Percentiles rank a stretch among this genome's conserved stretches.
phyloP scores from a whole-genome alignment of 1,140 invertebrate genomes.

The Aphelenchoides fujianensis region DNA sequence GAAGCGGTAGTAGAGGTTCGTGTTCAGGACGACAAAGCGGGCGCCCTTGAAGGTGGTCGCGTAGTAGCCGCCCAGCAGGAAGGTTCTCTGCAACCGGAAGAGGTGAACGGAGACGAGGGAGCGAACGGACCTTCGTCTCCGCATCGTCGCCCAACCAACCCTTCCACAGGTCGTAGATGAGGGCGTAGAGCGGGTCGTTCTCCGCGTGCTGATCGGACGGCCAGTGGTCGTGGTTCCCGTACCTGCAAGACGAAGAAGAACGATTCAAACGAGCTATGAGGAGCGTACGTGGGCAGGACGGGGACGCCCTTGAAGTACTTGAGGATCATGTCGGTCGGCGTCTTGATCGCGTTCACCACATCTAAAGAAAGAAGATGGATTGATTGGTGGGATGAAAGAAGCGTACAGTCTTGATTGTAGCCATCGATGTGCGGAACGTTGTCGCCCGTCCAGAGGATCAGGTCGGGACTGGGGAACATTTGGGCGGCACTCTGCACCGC shows the following conservation, averaged over 20 bases:
- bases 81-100: constrained; percentile 47
- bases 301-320: constrained; percentile 32
- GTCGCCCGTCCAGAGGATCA: constrained; percentile 59
- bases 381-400: neutral
- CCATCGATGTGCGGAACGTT: constrained; percentile 54
- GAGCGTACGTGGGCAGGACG: constrained; percentile 53
- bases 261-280: too few relatives aligned
- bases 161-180: constrained; percentile 49
- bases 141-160: constrained; percentile 46
- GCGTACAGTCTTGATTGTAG: constrained; percentile 43
- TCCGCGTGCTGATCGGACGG: constrained; percentile 53
- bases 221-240: constrained; percentile 56
- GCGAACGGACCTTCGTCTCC: constrained; percentile 27
- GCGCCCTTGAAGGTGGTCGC: constrained; percentile 26
- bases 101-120: neutral
- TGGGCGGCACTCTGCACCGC: constrained; percentile 36
- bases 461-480: constrained; percentile 44
- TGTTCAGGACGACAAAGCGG: constrained; percentile 52
- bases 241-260: too few relatives aligned
- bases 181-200: constrained; percentile 41
- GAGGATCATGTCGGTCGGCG: constrained; percentile 31
- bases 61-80: constrained; percentile 56
- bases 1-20: constrained; percentile 55
- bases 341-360: constrained; percentile 41
- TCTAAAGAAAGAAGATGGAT: constrained; percentile 42